Base-by-base conservation (phyloP, 2,797 vertebrate species). In the Bovichtus diacanthus region DNA sequence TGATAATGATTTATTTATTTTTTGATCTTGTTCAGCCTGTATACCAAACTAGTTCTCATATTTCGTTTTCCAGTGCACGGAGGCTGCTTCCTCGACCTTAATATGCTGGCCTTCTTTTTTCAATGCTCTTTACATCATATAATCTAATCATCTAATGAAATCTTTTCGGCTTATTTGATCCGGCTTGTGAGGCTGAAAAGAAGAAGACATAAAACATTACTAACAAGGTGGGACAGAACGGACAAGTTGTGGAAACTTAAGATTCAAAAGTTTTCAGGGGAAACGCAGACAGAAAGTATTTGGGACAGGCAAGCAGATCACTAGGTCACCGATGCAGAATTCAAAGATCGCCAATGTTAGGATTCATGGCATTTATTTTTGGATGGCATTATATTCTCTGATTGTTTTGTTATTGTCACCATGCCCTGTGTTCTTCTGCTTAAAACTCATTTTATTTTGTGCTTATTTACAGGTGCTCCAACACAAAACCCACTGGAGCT, bases 401-500 rank as follows among this genome's bases (percentile, higher is more conserved):
- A 21, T 53, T 19, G 21, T 64, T 61, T 0, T 44, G 36, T 25
- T 53, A 23, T 21, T 76, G 18, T 43, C 16, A 2, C 2, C 1
- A 18, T 56, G 19, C 7, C 1, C 4, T 38, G 8, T 73, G 23
- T 58, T 59, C 38, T 66, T 36, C 39, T 18, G 21, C 6, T 51
- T 46, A 59, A 69, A 58, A 5, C 1, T 41, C 6, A n/a, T n/a
- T 56, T 4, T 46, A 0, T 16, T 62, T 25, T 67, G 27, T 62
- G 21, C 0, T 19, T 54, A 51, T 59, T 78, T 44, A 38, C 34
- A 82, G 82, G 46, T 2, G 1, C 13, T 38, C 25, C 50, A 15
- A 0, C 0, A 5, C 0, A 0, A 43, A 0, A 0, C 0, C 2
- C 3, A 19, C 18, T 1, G 7, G 12, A 0, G 15, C 10, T 1